Evolutionary conservation across 2,797 vertebrate genomes (phyloP), one percentile per base, ranked within the genome.

Genomic region (Leucoraja ocellata): DNA sequence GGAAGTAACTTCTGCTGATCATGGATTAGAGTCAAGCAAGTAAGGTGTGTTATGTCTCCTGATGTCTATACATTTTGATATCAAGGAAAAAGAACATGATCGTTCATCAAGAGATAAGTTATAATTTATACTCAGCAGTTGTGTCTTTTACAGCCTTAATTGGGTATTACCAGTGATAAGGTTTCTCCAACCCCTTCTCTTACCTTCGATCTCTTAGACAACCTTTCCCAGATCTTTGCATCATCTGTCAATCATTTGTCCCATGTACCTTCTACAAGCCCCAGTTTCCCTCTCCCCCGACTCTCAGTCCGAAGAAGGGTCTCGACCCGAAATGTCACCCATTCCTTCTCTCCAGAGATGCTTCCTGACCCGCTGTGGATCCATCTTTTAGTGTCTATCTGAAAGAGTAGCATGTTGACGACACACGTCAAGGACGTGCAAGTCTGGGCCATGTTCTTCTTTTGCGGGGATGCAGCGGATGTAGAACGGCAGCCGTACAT

Each of bases 121-220:
- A 21, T 36, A 65, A 7, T 68, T 88, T 88, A 21, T 88, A 25
- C 68, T 46, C 36, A 74, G 23, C 28, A 46, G 73, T 7, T 5
- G 74, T 46, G 23, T 28, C 68, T 91, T 6, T n/a, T 54, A 32
- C 32, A 32, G 32, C 32, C 32, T 0, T 32, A 32, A 32, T 58
- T 74, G 76, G 32, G 58, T 46, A 39, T 74, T 36, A 92, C 36
- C 71, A 92, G 68, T 76, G 46, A 39, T 46, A 92, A 92, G 90
- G 54, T 54, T 76, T 92, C 73, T 54, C 90, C 25, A 71, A 54
- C 68, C 46, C 2, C 46, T 46, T 46, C 46, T 46, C 46, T 46
- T 46, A 46, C 2, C 46, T 46, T 46, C 46, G 3, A 46, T 46
- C 46, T 46, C 46, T 46, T 46, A 3, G 46, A 46, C 46, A 2